Base-by-base conservation (phyloP, 2,113 vertebrate species). In the Nesospiza acunhae region DNA sequence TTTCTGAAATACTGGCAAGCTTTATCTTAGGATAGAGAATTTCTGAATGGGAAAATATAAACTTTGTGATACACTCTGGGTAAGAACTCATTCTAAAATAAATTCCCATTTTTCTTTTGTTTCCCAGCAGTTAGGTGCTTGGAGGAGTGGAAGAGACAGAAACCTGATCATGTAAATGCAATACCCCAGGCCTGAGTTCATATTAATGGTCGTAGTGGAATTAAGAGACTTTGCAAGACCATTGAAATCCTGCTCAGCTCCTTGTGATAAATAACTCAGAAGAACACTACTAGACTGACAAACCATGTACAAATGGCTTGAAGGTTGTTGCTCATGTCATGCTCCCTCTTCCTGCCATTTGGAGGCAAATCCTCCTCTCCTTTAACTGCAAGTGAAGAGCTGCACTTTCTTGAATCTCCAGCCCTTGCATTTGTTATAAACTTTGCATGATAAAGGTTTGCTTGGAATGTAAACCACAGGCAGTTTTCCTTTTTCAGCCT, bases 41-140 rank as follows among this genome's bases (percentile, higher is more conserved):
- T 84, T 94, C 78, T 69, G 69, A 78, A 70, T 69, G 28, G 17
- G 9, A 91, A 75, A 94, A 69, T 63, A 81, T 12, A 26, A 58
- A 13, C 27, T 24, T 10, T 3, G 2, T 83, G 24, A 47, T 68
- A 56, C 44, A 39, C 33, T 47, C 17, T 89, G 20, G 11, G 49
- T 78, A 70, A 74, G 41, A 75, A 46, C 17, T 53, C 3, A 1
- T 66, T 77, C 35, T 58, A 52, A 93, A 87, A 49, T 37, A 62
- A 64, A 28, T 21, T 28, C 28, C 22, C 35, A 56, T 11, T 66
- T 46, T 88, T 46, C 46, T 77, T 72, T 87, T 91, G 3, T 21
- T 46, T 84, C 28, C 10, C 30, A 87, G 12, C 24, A 81, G 15
- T 66, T 50, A 31, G 37, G 37, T 74, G 22, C 15, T 58, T 68